Evolutionary conservation across 2,113 vertebrate genomes (phyloP), one percentile per base, ranked within the genome.

Genomic region (Pantherophis guttatus): DNA sequence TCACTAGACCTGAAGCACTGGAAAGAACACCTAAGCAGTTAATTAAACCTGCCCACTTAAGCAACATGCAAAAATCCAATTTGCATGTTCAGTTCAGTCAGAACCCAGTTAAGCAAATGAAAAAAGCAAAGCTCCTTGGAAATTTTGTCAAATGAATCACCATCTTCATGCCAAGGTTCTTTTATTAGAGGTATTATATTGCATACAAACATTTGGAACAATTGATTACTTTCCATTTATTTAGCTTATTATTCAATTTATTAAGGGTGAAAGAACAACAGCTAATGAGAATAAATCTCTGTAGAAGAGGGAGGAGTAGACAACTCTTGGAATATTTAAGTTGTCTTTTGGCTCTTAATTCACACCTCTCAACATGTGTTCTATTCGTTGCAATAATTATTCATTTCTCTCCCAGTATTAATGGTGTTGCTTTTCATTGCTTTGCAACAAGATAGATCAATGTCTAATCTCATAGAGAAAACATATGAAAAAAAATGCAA

Each of bases 301-400:
- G 11, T 88, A 87, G 55, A 54, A 55, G 21, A 90, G 94, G 2
- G 21, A 81, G 91, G 90, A 55, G 0, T 86, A 53, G 2, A 59
- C 87, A 93, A 87, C 24, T 88, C 23, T 48, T 8, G 8, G 29
- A 92, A 87, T 87, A 93, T 87, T 93, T 93, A 87, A 87, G 13
- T 70, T 95, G 13, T 55, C 5, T 94, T 94, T 93, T 94, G n/a
- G 13, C 55, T 90, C 91, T 93, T 23, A 44, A 5, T 92, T 95
- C 86, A 62, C 9, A 65, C 44, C 89, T 95, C 93, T 39, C 39
- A 93, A 65, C 0, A 0, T 92, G 26, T 1, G 29, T 26, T 92
- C 44, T 92, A 2, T 91, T 89, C 12, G 55, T 0, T 5, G 29
- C 93, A 90, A 94, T 62, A 62, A 62, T 8, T 33, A 0, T 90